A percentile compares a stretch with the other conserved stretches of the same genome.
Conservation (phyloP, 2,888 invertebrate genomes). For the Caenorhabditis wallacei region DNA sequence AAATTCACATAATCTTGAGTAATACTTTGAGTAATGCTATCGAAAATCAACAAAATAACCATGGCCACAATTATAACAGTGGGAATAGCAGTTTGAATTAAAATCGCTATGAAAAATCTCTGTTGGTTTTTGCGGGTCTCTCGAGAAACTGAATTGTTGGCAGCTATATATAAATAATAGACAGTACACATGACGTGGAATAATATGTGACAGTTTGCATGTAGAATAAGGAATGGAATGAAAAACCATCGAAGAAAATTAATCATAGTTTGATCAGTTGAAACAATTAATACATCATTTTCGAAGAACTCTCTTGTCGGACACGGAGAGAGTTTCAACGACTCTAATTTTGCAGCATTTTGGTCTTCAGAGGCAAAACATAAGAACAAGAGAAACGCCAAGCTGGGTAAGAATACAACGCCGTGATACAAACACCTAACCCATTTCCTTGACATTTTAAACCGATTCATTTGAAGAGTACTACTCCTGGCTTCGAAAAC, state of each 20-base stretch:
- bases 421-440: not conserved
- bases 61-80: too few species aligned
- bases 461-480: not conserved
- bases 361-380: not conserved
- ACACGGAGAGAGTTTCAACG: not conserved
- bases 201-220: not conserved
- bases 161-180: not conserved
- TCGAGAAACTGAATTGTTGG: not conserved
- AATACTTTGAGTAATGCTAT: not conserved
- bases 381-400: not conserved
- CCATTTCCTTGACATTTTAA: not conserved
- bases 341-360: not conserved
- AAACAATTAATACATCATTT: not conserved
- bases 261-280: too few species aligned
- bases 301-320: not conserved
- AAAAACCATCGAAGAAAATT: too few species aligned
- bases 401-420: not conserved
- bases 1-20: not conserved
- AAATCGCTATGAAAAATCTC: not conserved
- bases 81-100: not conserved
- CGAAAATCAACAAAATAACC: not conserved
- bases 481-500: slow-evolving; percentile 17
- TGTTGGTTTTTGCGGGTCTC: not conserved
- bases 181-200: not conserved
- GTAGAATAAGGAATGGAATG: not conserved